Percentiles rank a stretch among this genome's conserved stretches.
Evolutionary conservation across 2,888 invertebrate species (phyloP).

Genomic region (Chaitophorus viminalis): DNA sequence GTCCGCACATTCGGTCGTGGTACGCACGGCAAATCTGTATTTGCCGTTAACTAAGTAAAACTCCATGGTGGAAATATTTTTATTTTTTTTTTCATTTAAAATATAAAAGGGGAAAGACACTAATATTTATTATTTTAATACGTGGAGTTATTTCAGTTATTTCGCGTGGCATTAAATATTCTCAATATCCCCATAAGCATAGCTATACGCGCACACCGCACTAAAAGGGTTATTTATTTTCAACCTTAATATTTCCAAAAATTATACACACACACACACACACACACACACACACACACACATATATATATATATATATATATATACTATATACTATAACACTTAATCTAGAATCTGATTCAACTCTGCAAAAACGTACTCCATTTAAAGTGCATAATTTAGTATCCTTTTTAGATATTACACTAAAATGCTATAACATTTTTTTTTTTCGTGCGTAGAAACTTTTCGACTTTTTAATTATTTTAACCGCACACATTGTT

Average conservation of each 20-base stretch:
- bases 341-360: background rate
- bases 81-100: background rate
- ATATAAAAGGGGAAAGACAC: background rate
- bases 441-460: background rate
- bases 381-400: background rate
- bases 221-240: background rate
- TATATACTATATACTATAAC: too few relatives aligned
- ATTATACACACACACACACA: too few relatives aligned
- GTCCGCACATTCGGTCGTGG: background rate
- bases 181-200: background rate
- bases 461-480: constrained; percentile 9
- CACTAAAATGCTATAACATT: background rate
- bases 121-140: background rate
- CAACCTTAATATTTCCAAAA: background rate
- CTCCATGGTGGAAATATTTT: background rate
- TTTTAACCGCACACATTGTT: background rate
- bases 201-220: background rate
- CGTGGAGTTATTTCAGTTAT: background rate
- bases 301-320: too few relatives aligned
- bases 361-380: background rate
- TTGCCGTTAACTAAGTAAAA: background rate
- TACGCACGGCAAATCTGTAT: background rate
- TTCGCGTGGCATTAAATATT: background rate
- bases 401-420: background rate
- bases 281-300: too few relatives aligned